Evolutionary conservation across 2,797 vertebrate species (phyloP).

Genomic region (Phataginus tricuspis): DNA sequence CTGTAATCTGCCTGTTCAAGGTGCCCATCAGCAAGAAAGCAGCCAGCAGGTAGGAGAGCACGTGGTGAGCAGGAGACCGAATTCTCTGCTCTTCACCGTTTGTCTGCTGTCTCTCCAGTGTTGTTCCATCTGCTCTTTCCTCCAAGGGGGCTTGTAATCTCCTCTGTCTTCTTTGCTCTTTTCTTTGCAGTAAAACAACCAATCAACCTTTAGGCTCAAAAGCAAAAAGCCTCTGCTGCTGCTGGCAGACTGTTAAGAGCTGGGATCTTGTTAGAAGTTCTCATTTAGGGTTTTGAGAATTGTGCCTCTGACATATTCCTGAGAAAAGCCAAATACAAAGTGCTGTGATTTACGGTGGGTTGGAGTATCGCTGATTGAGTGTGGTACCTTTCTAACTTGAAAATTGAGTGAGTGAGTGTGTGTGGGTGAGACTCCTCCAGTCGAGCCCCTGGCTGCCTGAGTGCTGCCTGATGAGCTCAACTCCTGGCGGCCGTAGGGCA

Average conservation of each 20-base stretch:
- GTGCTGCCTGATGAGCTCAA: neutral
- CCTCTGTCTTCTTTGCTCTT: neutral
- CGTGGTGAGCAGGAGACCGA: slow-evolving; percentile 39
- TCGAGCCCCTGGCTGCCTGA: neutral
- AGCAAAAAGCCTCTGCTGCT: neutral
- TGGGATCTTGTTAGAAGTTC: neutral
- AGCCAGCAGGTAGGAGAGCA: slow-evolving; percentile 88
- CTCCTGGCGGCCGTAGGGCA: too few relatives aligned
- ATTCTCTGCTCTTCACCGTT: neutral
- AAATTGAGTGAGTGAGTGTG: too few relatives aligned
- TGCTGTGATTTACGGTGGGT: neutral
- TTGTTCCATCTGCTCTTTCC: neutral
- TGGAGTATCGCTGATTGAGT: neutral
- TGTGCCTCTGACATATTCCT: neutral
- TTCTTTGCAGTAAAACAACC: neutral
- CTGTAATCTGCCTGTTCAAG: slow-evolving; percentile 91
- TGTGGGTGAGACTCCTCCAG: rapidly evolving
- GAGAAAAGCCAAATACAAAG: neutral
- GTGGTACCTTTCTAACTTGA: neutral
- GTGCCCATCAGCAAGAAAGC: slow-evolving; percentile 90
- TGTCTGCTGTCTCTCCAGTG: neutral
- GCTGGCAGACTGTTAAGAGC: neutral
- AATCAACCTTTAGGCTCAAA: neutral
- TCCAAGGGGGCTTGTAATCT: neutral
- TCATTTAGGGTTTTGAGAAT: neutral